Percentiles rank a stretch among this genome's conserved stretches.
phyloP scores from a whole-genome alignment of 2,113 vertebrate species.

The Semnopithecus entellus region DNA sequence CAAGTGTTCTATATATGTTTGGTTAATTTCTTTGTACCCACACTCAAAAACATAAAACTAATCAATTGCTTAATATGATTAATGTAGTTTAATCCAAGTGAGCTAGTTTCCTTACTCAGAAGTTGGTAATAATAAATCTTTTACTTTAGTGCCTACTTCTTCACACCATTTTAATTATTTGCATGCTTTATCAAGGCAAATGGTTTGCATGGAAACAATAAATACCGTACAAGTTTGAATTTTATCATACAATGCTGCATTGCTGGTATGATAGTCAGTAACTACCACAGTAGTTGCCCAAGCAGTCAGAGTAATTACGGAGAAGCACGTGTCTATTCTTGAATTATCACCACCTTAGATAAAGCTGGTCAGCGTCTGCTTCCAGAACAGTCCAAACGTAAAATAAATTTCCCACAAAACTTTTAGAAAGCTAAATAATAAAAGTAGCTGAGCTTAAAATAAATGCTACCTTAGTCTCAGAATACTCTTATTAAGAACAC shows the following conservation, averaged over 20 bases:
- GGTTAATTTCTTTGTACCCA: neutral
- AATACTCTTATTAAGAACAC: neutral
- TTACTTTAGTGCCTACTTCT: neutral
- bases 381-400: neutral
- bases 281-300: neutral
- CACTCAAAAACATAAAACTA: neutral
- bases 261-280: neutral
- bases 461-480: neutral
- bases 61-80: neutral
- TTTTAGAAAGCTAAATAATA: neutral
- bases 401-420: neutral
- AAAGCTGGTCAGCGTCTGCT: neutral
- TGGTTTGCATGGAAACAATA: neutral
- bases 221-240: neutral
- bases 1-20: neutral
- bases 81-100: neutral
- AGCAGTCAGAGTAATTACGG: neutral
- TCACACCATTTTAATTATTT: neutral
- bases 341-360: neutral
- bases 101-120: neutral
- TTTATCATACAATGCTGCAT: neutral
- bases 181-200: neutral
- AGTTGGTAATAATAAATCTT: neutral
- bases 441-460: neutral
- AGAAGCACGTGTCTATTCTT: neutral